A percentile compares a stretch with the other conserved stretches of the same genome.
Conservation (phyloP, 2,888 invertebrate genomes). For the Xiphydria camelus region DNA sequence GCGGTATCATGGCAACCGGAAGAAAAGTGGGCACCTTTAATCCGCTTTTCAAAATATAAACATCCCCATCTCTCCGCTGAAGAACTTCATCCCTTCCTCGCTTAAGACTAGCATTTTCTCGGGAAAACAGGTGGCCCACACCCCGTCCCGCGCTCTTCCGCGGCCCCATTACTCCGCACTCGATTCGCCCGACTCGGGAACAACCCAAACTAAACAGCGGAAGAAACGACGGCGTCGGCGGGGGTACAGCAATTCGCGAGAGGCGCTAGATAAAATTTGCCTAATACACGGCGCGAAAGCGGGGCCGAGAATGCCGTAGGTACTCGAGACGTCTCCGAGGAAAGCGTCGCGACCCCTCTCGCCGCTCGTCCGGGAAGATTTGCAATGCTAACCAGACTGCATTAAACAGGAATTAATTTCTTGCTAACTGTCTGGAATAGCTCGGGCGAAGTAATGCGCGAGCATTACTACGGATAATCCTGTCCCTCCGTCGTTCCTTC, state of each 20-base stretch:
- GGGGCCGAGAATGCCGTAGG: too few species aligned
- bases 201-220: neutral
- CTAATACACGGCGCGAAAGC: conserved; percentile 11
- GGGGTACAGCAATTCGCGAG: neutral
- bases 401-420: conserved; percentile 55
- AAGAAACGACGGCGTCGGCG: neutral
- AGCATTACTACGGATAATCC: conserved; percentile 44
- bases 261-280: conserved; percentile 9
- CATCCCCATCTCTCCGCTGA: too few species aligned
- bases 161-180: neutral
- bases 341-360: neutral
- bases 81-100: too few species aligned
- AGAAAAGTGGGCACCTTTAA: too few species aligned
- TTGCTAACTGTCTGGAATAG: conserved; percentile 49
- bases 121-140: too few species aligned
- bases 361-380: too few species aligned
- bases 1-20: too few species aligned
- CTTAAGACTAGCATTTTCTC: too few species aligned
- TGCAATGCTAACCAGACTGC: conserved; percentile 56
- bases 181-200: neutral
- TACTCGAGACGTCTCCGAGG: conserved; percentile 6
- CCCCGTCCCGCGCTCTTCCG: neutral
- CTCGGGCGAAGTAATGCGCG: neutral
- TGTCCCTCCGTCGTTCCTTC: too few species aligned
- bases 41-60: too few species aligned